A percentile compares a stretch with the other conserved stretches of the same genome.
Evolutionary conservation across 2,113 vertebrate genomes (phyloP).

Genomic region (Sphaerodactylus townsendi): DNA sequence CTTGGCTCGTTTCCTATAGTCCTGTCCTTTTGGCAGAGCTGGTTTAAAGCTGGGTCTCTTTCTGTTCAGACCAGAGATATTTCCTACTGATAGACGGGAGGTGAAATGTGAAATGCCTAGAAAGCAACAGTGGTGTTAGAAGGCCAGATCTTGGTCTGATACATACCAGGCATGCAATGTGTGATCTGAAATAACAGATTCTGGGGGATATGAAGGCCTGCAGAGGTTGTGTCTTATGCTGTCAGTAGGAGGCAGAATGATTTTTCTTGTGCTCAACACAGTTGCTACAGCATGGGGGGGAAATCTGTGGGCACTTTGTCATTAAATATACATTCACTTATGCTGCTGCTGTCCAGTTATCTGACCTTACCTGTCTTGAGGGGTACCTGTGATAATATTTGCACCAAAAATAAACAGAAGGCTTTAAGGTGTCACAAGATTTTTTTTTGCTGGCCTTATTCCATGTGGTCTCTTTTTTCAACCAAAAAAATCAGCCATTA

Average conservation of each 20-base stretch:
- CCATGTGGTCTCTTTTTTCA: background rate
- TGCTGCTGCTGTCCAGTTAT: background rate
- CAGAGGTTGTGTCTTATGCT: background rate
- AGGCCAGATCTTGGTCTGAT: constrained; percentile 15
- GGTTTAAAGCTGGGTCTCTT: background rate
- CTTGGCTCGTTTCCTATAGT: background rate
- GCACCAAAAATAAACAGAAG: too few species aligned
- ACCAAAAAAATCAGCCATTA: background rate
- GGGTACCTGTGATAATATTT: too few species aligned
- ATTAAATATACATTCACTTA: background rate
- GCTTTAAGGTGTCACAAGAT: too few species aligned
- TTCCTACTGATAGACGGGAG: constrained; percentile 16
- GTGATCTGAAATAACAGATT: constrained; percentile 21
- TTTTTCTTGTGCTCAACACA: background rate
- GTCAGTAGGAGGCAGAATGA: constrained; percentile 15
- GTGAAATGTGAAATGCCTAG: background rate
- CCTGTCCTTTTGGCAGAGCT: background rate
- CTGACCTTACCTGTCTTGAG: background rate
- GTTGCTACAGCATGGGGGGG: background rate
- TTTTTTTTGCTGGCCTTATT: background rate
- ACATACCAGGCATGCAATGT: background rate
- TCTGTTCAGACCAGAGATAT: constrained; percentile 17
- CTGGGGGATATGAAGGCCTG: background rate
- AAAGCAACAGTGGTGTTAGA: background rate
- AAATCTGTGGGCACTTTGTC: background rate